phyloP scores from a whole-genome alignment of 2,888 invertebrate species.

The Palloptera scutellata region DNA sequence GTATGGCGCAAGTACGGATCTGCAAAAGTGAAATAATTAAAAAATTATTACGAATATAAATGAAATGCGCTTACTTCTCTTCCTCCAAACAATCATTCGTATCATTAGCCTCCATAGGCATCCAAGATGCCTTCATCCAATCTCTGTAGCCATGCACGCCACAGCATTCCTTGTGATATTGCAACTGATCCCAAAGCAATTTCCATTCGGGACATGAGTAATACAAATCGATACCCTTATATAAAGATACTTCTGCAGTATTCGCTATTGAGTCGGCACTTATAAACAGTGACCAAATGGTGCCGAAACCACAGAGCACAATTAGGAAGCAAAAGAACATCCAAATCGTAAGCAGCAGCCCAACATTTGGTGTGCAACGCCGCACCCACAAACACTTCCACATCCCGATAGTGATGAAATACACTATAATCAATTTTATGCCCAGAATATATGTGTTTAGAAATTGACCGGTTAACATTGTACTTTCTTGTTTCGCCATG shows the following conservation, averaged over 20 bases:
- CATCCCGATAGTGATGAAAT: slow-evolving; percentile 48
- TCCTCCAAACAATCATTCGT: background rate
- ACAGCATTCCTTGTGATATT: slow-evolving; percentile 57
- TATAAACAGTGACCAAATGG: slow-evolving; percentile 48
- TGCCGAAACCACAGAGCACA: slow-evolving; percentile 49
- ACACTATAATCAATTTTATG: slow-evolving; percentile 48
- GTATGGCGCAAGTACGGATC: slow-evolving; percentile 51
- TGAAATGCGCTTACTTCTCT: too few relatives aligned
- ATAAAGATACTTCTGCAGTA: slow-evolving; percentile 48
- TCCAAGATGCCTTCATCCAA: slow-evolving; percentile 59
- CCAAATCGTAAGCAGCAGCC: slow-evolving; percentile 50
- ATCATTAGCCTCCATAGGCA: slow-evolving; percentile 38
- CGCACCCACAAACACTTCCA: slow-evolving; percentile 53
- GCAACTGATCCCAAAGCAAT: slow-evolving; percentile 59
- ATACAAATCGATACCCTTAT: slow-evolving; percentile 58
- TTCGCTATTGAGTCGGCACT: slow-evolving; percentile 44
- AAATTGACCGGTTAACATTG: slow-evolving; percentile 46
- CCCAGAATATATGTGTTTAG: slow-evolving; percentile 52
- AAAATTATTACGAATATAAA: too few relatives aligned
- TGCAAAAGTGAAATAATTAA: slow-evolving; percentile 7
- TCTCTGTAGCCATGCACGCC: slow-evolving; percentile 58
- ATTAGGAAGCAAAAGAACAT: slow-evolving; percentile 52
- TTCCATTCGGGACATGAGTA: slow-evolving; percentile 60
- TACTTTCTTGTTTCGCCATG: slow-evolving; percentile 46
- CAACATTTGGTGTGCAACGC: slow-evolving; percentile 50